phyloP scores from a whole-genome alignment of 2,113 vertebrate genomes.

The Fulmarus glacialis region DNA sequence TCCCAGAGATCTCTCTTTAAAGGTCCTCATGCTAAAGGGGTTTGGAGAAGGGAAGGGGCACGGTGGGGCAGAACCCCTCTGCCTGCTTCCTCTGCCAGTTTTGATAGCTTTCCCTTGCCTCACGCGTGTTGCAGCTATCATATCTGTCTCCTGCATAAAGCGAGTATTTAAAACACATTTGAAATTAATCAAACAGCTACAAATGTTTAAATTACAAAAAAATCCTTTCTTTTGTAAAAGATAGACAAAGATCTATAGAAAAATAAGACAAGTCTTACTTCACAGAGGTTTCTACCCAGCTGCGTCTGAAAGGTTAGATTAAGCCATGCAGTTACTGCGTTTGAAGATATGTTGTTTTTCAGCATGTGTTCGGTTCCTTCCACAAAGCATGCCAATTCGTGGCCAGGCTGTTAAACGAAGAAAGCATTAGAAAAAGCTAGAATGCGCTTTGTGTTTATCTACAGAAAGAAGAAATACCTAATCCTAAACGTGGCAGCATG shows the following conservation, averaged over 20 bases:
- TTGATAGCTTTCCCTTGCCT: not conserved
- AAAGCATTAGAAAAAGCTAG: not conserved
- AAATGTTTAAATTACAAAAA: not conserved
- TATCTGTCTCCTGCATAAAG: not conserved
- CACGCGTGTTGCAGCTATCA: rapidly evolving
- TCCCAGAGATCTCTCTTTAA: not conserved
- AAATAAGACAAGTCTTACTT: conserved; percentile 12
- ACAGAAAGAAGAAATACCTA: not conserved
- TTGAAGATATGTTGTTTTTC: not conserved
- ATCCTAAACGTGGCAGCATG: not conserved
- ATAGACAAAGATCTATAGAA: not conserved
- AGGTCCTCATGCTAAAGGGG: not conserved
- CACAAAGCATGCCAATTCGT: conserved; percentile 36
- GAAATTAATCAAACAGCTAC: not conserved
- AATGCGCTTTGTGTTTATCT: not conserved
- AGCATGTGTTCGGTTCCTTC: conserved; percentile 23
- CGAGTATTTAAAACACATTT: not conserved
- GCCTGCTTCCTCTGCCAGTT: not conserved
- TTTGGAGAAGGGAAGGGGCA: not conserved
- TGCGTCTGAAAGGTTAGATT: not conserved
- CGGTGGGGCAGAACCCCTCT: not conserved
- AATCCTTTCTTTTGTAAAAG: not conserved
- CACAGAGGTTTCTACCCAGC: not conserved
- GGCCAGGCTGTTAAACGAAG: not conserved
- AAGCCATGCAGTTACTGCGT: rapidly evolving